Conservation (phyloP, 2,113 vertebrate species). For the Cryptomyrus ogoouensis region DNA sequence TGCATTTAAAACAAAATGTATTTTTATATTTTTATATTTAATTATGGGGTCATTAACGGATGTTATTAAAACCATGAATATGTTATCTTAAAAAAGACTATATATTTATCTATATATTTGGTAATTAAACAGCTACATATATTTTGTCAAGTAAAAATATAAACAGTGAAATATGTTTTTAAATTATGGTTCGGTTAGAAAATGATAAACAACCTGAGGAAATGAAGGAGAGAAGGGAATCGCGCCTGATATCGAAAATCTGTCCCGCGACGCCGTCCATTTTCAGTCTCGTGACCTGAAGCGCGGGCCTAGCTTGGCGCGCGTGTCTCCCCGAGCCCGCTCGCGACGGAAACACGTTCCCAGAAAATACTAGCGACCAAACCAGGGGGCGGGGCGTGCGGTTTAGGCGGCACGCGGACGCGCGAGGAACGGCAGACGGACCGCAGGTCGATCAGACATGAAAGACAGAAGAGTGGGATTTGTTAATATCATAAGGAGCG, state of each 20-base stretch:
- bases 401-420: background rate
- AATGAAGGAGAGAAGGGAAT: background rate
- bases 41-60: background rate
- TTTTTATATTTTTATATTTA: background rate
- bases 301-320: background rate
- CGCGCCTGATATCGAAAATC: background rate
- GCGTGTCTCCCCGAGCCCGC: background rate
- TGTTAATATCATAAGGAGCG: conserved; percentile 50
- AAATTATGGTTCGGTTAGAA: background rate
- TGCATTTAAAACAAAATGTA: background rate
- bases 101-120: background rate
- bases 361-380: background rate
- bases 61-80: background rate
- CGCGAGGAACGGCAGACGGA: conserved; percentile 18
- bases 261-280: background rate
- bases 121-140: background rate
- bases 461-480: conserved; percentile 38
- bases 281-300: background rate
- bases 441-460: conserved; percentile 26
- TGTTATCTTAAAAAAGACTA: background rate
- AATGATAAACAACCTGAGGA: background rate
- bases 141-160: conserved; percentile 1
- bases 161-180: background rate
- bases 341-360: background rate
- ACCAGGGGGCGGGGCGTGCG: background rate